A percentile compares a stretch with the other conserved stretches of the same genome.
Evolutionary conservation across 2,113 vertebrate species (phyloP).

Genomic region (Pithys albifrons): DNA sequence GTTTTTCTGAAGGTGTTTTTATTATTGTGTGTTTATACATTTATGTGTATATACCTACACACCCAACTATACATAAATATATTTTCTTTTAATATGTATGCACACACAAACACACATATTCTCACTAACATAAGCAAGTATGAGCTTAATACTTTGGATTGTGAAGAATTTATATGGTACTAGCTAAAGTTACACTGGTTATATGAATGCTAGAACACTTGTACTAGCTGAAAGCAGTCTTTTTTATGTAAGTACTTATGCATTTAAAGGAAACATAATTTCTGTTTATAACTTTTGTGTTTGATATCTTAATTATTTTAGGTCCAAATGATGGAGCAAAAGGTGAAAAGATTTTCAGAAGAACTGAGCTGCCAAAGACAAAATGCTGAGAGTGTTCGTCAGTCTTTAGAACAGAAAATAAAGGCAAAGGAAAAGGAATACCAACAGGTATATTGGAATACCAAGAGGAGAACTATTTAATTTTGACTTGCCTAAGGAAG

Average conservation of each 20-base stretch:
- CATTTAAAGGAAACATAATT: background rate
- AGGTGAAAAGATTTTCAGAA: conserved; percentile 86
- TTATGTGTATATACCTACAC: background rate
- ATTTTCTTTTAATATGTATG: background rate
- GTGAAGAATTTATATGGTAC: background rate
- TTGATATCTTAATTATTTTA: conserved; percentile 50
- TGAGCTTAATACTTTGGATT: background rate
- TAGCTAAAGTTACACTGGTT: background rate
- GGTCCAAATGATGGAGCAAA: conserved; percentile 82
- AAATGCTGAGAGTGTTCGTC: conserved; percentile 83
- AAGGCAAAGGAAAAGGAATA: conserved; percentile 87
- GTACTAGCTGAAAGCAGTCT: background rate
- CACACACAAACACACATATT: background rate
- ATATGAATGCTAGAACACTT: background rate
- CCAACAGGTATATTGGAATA: conserved; percentile 85
- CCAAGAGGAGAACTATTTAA: conserved; percentile 57
- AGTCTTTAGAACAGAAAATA: conserved; percentile 85
- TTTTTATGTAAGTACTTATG: background rate
- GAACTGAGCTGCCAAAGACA: conserved; percentile 90
- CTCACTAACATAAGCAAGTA: background rate
- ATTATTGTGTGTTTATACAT: background rate
- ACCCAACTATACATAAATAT: background rate
- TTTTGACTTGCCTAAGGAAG: background rate
- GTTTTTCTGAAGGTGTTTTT: background rate
- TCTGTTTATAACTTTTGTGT: background rate